These are phyloP conservation scores for Uropetala carovei DNA, from an alignment of 2,888 invertebrate genomes.

Conservation along the genomic window DNA sequence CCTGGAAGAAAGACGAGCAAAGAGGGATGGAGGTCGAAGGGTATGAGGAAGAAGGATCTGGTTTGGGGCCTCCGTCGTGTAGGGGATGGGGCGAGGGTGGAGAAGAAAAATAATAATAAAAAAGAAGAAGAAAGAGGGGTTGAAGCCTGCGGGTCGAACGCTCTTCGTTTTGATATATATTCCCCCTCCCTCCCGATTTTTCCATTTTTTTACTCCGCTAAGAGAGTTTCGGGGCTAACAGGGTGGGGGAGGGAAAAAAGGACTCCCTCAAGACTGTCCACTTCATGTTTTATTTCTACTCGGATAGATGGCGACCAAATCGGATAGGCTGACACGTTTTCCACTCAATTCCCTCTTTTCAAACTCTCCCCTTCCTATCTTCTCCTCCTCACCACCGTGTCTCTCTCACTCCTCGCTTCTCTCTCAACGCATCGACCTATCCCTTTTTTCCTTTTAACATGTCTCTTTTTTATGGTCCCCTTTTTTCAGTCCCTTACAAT, in stretches of 20 bases:
- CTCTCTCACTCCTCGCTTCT: background rate
- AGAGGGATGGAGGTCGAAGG: background rate
- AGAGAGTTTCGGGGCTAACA: background rate
- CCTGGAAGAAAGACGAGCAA: background rate
- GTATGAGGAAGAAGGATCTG: too few species aligned
- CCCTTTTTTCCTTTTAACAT: background rate
- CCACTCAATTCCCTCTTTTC: slow-evolving; percentile 17
- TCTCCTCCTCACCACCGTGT: background rate
- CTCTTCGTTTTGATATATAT: background rate
- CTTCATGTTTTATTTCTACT: slow-evolving; percentile 53
- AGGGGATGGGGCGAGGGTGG: too few species aligned
- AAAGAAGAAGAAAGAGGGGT: background rate
- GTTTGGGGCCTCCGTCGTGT: background rate
- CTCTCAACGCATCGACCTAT: background rate
- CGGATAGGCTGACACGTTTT: slow-evolving; percentile 38
- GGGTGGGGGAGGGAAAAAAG: background rate
- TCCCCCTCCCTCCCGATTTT: background rate
- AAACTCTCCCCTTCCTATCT: background rate
- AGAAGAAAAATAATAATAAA: background rate
- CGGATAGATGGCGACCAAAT: slow-evolving; percentile 10
- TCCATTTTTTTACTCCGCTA: background rate
- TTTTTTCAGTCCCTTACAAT: slow-evolving; percentile 4
- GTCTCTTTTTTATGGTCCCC: background rate
- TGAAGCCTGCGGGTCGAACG: background rate
- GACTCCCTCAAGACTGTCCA: background rate